Base-by-base conservation (phyloP, 1,140 invertebrate species). In the Chlorops oryzae region DNA sequence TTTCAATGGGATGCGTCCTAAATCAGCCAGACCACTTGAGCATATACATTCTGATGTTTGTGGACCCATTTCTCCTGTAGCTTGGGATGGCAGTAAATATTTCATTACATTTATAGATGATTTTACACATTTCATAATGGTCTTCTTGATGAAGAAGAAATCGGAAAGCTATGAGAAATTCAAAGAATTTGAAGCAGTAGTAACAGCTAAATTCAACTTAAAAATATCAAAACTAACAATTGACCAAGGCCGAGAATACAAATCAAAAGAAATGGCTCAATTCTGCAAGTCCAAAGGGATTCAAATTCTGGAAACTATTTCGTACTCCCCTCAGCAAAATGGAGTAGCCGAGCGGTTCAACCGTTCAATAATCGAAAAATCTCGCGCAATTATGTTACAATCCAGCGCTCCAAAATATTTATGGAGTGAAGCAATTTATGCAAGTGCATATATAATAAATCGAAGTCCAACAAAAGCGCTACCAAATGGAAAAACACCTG, bases 51-150 rank as follows among this genome's bases (percentile, higher is more conserved):
- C 54, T 28, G 70, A 73, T 56, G 58, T 70, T 0, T 72, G 62
- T 59, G 66, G 64, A 35, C 65, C 62, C 18, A 66, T 74, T 21
- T 55, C 47, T 41, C 62, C 59, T 43, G 15, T 34, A 23, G 59
- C 64, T 6, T 48, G 37, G 32, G 57, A 72, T 41, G 57, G 59
- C 23, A 40, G 56, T 22, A 62, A 54, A 22, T 74, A 73, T 56
- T 70, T 73, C 58, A 50, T 72, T n/a, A 62, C 62, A 18, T 70
- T 72, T 34, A 62, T 63, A 32, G 72, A 74, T 57, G 65, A 74
- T 57, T 74, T 41, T 53, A n/a, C n/a, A n/a, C 56, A 63, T 57
- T 72, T 66, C 52, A 47, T n/a, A n/a, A 39, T 39, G 7, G 28
- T 49, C 17, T 49, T 40, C 28, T 21, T 39, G 2, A 25, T 49